phyloP scores from a whole-genome alignment of 2,113 vertebrate species.

The Pterophyllum scalare region DNA sequence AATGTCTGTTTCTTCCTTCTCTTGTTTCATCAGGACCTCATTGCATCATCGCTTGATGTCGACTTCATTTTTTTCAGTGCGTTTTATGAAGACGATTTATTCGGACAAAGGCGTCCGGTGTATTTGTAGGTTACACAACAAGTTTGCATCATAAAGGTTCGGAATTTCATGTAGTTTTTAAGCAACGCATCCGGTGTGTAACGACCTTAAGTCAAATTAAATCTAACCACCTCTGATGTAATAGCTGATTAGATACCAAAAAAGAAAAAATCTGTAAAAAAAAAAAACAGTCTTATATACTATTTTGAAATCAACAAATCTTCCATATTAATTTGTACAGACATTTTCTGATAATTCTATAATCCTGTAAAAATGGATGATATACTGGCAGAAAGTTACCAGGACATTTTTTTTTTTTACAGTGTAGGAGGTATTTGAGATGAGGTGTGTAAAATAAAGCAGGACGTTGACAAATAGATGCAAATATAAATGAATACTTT shows the following conservation, averaged over 20 bases:
- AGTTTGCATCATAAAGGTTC: no score
- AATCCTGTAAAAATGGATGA: background rate
- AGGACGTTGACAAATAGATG: background rate
- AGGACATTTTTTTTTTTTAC: background rate
- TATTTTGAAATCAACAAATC: background rate
- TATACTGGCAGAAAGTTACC: background rate
- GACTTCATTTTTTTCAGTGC: no score
- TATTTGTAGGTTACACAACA: no score
- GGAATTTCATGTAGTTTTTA: no score
- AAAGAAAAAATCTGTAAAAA: background rate
- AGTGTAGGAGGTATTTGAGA: background rate
- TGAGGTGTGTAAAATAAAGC: background rate
- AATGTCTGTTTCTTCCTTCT: no score
- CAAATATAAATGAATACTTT: background rate
- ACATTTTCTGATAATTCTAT: background rate
- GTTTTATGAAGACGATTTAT: no score
- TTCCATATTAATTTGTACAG: background rate
- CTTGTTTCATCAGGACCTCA: no score
- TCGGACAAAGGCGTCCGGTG: no score
- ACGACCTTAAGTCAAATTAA: background rate
- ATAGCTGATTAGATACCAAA: background rate
- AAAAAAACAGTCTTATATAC: no score
- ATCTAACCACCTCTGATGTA: background rate
- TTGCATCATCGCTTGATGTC: no score
- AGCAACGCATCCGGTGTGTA: no score